Evolutionary conservation across 2,888 invertebrate genomes (phyloP), one percentile per base, ranked within the genome.

Genomic region (Sericinus montela): DNA sequence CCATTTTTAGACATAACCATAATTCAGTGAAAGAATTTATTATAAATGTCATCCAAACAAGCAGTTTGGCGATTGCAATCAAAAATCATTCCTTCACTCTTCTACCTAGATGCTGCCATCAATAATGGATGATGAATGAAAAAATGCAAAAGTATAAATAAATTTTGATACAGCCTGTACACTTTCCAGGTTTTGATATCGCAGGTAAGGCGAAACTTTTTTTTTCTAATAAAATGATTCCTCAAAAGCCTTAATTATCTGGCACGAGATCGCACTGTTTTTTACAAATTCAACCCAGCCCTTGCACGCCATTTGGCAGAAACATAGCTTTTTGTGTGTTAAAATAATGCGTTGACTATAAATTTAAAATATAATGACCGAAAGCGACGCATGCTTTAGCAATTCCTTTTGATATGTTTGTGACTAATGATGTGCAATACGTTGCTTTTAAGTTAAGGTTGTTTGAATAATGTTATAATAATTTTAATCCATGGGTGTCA

Each of bases 241-340:
- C 72, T 69, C 77, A 70, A 76, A 79, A 75, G 65, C 82, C 81
- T 79, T 84, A 85, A 88, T 86, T 85, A 88, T 86, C 86, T 67
- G 76, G 72, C 82, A 77, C 81, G 80, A 83, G 85, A 86, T 86
- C 86, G 83, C 76, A 65, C 69, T 65, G 76, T 83, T 85, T 86
- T 84, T 82, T 80, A 76, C 56, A 60, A 65, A 62, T 67, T 63
- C 65, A 56, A 53, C 48, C 51, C 56, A 46, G 59, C 62, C 53
- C 57, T 74, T 80, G 78, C 80, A 72, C 80, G 72, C 79, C 85
- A 84, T 82, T 86, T 82, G 85, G 75, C 67, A 63, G 69, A 59
- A 67, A 55, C 57, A 48, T 56, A 48, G 43, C 55, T 48, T 65
- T 63, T 66, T 47, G 66, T 63, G 58, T 65, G 60, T 60, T 65